Percentiles rank a stretch among this genome's conserved stretches.
phyloP scores from a whole-genome alignment of 2,797 vertebrate genomes.

The Champsocephalus gunnari region DNA sequence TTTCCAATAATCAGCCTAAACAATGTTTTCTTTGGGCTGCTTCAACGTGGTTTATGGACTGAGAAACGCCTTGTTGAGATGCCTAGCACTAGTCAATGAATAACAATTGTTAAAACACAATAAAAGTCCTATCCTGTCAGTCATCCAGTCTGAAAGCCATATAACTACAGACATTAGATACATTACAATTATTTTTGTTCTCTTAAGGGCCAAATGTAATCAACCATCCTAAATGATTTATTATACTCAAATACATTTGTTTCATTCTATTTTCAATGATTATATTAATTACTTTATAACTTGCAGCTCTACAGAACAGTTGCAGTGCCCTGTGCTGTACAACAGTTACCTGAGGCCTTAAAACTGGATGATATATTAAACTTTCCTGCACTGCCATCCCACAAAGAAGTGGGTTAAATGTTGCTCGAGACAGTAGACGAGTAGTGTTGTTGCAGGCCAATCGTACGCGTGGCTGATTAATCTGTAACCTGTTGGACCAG shows the following conservation, averaged over 20 bases:
- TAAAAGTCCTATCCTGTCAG: constrained; percentile 22
- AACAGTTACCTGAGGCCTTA: constrained; percentile 47
- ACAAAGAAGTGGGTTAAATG: constrained; percentile 25
- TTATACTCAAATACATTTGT: background rate
- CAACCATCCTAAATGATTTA: constrained; percentile 1
- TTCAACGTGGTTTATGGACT: constrained; percentile 44
- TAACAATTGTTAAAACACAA: constrained; percentile 58
- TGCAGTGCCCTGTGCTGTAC: constrained; percentile 15
- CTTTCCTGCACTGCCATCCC: constrained; percentile 12
- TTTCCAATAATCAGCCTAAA: constrained; percentile 37
- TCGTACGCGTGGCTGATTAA: constrained; percentile 56
- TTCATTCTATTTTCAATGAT: background rate
- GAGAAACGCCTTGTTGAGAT: constrained; percentile 27
- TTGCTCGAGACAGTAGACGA: constrained; percentile 30
- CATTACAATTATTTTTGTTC: constrained; percentile 37
- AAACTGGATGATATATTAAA: constrained; percentile 35
- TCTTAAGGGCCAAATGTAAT: background rate
- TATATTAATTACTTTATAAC: constrained; percentile 1
- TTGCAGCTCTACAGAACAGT: constrained; percentile 3
- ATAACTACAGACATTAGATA: constrained; percentile 38
- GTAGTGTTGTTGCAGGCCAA: constrained; percentile 24
- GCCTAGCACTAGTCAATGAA: constrained; percentile 56
- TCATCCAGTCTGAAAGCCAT: constrained; percentile 15
- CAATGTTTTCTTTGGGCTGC: constrained; percentile 41
- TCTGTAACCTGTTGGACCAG: constrained; percentile 43